phyloP scores from a whole-genome alignment of 92 coral and sea anemone species.

The Zoanthus sansibaricus region DNA sequence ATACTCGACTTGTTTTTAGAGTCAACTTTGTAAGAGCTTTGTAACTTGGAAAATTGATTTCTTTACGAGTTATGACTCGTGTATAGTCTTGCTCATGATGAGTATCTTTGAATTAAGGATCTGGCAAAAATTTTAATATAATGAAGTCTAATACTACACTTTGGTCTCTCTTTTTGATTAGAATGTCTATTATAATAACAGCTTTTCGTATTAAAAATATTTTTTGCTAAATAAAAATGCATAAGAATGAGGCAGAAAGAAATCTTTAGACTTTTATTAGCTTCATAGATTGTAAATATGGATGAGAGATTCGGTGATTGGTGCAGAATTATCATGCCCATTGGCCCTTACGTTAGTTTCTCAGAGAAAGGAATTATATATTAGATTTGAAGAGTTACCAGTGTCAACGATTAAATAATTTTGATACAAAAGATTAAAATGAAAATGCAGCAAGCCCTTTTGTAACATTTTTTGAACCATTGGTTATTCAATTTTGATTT shows the following conservation, averaged over 20 bases:
- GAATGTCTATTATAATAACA: background rate
- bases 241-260: background rate
- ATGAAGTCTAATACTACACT: too few relatives aligned
- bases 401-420: background rate
- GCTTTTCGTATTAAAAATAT: background rate
- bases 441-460: background rate
- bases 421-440: background rate
- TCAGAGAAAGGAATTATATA: constrained; percentile 10
- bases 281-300: background rate
- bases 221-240: background rate
- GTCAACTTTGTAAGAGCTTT: background rate
- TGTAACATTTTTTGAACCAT: background rate
- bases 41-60: background rate
- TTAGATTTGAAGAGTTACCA: background rate
- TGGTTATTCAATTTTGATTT: constrained; percentile 14
- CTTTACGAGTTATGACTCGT: too few relatives aligned
- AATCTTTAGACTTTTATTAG: background rate
- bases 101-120: too few relatives aligned
- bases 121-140: too few relatives aligned
- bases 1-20: constrained; percentile 16
- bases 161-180: too few relatives aligned
- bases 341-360: background rate
- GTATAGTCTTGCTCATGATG: too few relatives aligned
- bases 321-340: constrained; percentile 1
- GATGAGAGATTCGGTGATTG: constrained; percentile 19